Evolutionary conservation across 2,888 invertebrate species (phyloP), one percentile per base, ranked within the genome.

Genomic region (Tiphia femorata): DNA sequence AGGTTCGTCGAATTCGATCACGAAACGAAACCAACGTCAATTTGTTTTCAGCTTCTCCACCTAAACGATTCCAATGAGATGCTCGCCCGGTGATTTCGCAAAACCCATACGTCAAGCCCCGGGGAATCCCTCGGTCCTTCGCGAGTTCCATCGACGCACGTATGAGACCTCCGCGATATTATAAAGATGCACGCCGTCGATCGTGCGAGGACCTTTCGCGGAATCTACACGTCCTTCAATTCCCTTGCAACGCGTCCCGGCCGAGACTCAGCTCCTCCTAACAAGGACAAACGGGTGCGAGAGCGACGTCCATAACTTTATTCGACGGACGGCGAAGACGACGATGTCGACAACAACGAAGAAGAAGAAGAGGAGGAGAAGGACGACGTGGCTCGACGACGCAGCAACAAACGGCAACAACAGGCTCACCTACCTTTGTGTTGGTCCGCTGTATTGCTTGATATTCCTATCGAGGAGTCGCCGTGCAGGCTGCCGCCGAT

Each of bases 401-500:
- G 51, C 43, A 38, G 50, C n/a, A n/a, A n/a, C 53, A 35, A 35
- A 67, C 49, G 58, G 20, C 41, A 46, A 56, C 49, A 43, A 57
- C 51, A 56, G 46, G 54, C 56, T 29, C 58, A 49, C 59, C 43
- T 16, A 51, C 49, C 58, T 58, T 51, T 63, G 46, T 50, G 61
- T 49, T 62, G 57, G 58, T 64, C 64, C 59, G 58, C 62, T 51
- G 27, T 12, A 23, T 8, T 56, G 62, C 73, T 75, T 73, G 77
- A 78, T 79, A 78, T 76, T 78, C 77, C 67, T 67, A 67, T 72
- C 70, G 70, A 54, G 43, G 44, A 43, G 75, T 75, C 76, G 77
- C 76, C 77, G 77, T 67, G 74, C 77, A 75, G 78, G 64, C 77
- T 78, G 75, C 77, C 77, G 75, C 67, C 71, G 76, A 70, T 70